These are phyloP conservation scores for Napeogenes inachia DNA, from an alignment of 2,888 invertebrate genomes.

Conservation along the genomic window DNA sequence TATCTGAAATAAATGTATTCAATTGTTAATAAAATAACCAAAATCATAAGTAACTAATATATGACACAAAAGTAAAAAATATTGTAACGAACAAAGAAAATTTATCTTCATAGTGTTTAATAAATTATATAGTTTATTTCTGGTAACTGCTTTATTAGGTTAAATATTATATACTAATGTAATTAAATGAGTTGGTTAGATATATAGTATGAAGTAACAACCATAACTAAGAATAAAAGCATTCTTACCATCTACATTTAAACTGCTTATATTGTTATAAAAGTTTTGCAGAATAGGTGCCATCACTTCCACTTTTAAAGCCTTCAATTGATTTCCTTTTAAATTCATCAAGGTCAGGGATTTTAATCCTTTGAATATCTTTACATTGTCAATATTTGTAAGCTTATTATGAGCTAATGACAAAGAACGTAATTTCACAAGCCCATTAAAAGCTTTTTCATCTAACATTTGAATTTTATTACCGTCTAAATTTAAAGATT, in stretches of 20 bases:
- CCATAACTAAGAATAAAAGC: too few relatives aligned
- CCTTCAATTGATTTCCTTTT: constrained; percentile 55
- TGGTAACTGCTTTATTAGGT: too few relatives aligned
- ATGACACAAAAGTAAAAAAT: too few relatives aligned
- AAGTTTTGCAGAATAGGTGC: constrained; percentile 58
- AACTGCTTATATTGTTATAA: constrained; percentile 44
- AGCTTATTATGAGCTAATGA: constrained; percentile 59
- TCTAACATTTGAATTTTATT: constrained; percentile 71
- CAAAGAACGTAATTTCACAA: constrained; percentile 48
- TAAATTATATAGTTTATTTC: too few relatives aligned
- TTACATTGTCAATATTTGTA: constrained; percentile 48
- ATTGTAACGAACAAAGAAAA: too few relatives aligned
- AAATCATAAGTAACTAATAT: not conserved
- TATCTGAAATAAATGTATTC: constrained; percentile 51
- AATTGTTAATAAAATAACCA: constrained; percentile 1
- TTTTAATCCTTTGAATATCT: constrained; percentile 51
- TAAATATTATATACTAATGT: too few relatives aligned
- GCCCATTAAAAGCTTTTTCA: constrained; percentile 62
- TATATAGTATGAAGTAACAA: too few relatives aligned
- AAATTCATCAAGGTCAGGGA: constrained; percentile 51
- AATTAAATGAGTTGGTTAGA: too few relatives aligned
- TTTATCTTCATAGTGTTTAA: too few relatives aligned
- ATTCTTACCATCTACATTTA: constrained; percentile 61
- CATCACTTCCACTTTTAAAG: constrained; percentile 52
- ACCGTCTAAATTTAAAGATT: constrained; percentile 54